Evolutionary conservation across 2,888 invertebrate genomes (phyloP).

Genomic region (Biston stratarius): DNA sequence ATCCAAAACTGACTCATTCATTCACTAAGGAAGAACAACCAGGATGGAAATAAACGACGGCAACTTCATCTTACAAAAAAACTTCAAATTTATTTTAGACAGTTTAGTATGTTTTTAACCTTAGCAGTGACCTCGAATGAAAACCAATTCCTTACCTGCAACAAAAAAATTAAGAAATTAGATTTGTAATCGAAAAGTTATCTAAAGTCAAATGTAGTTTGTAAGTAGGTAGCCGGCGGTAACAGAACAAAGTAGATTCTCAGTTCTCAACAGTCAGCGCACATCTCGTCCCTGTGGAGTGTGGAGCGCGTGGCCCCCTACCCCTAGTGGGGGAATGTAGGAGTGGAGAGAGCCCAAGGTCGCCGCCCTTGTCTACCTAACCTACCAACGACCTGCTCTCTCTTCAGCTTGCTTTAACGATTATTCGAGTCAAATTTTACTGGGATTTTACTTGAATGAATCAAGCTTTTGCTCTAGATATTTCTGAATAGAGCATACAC

Average conservation of each 20-base stretch:
- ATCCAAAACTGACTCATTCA: constrained; percentile 53
- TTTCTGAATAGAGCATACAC: neutral
- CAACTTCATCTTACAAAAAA: neutral
- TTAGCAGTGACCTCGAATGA: neutral
- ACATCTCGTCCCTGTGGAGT: constrained; percentile 66
- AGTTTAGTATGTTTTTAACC: neutral
- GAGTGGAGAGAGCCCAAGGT: constrained; percentile 70
- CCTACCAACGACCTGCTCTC: constrained; percentile 73
- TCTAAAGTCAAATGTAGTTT: constrained; percentile 49
- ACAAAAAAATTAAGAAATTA: constrained; percentile 44
- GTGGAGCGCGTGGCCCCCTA: constrained; percentile 35
- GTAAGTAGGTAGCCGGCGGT: constrained; percentile 38
- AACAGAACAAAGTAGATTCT: constrained; percentile 68
- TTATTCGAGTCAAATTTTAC: constrained; percentile 61
- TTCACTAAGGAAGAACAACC: constrained; percentile 14
- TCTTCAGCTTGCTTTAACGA: constrained; percentile 60
- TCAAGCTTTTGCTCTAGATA: constrained; percentile 10
- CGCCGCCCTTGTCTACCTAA: constrained; percentile 80
- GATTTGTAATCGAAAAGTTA: constrained; percentile 27
- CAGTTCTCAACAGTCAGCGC: constrained; percentile 76
- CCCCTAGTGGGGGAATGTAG: constrained; percentile 45
- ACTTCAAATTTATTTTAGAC: no score
- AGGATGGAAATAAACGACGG: neutral
- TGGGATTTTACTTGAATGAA: constrained; percentile 36
- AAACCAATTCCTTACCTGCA: constrained; percentile 52